Base-by-base conservation (phyloP, 2,888 invertebrate species). In the Myopa tessellatipennis region DNA sequence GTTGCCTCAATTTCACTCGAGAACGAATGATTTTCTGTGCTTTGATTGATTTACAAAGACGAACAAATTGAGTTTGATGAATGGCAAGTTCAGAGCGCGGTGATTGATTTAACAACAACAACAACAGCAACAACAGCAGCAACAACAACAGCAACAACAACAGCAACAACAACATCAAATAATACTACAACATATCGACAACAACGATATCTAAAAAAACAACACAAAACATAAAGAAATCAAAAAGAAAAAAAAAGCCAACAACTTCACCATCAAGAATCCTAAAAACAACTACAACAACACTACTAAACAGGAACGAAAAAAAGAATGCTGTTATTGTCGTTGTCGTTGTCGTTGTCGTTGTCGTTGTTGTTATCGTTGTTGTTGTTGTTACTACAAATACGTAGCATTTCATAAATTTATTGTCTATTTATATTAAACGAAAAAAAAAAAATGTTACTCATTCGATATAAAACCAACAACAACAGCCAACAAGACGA, bases 61-160 rank as follows among this genome's bases (percentile, higher is more conserved):
- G 80, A 78, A 77, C 77, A 78, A 80, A 81, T 80, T 82, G 82
- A 82, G 80, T 78, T 81, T 83, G 83, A 83, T 83, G 78, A 83
- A 83, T 83, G 78, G 75, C 78, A 67, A 38, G 63, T 77, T 67
- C 77, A 76, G 69, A 72, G 75, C 78, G 68, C 76, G 72, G 45
- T 72, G 74, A 60, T 65, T 74, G 77, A 72, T 74, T 72, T 45
- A 58, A 52, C 63, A 67, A 60, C 77, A 79, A 63, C 68, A 72
- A 38, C 40, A 63, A 71, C 68, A 61, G 18, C 76, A 78, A 55
- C 76, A 76, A 60, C 77, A 60, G 74, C 74, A 71, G 74, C 70
- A 52, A 71, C 36, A 12, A 50, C 10, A 16, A 16, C 12, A 12
- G 26, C 61, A 61, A 68, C 10, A 40, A 50, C n/a, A 38, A 68